Conservation (phyloP, 1,140 invertebrate species). For the Episyrphus balteatus region DNA sequence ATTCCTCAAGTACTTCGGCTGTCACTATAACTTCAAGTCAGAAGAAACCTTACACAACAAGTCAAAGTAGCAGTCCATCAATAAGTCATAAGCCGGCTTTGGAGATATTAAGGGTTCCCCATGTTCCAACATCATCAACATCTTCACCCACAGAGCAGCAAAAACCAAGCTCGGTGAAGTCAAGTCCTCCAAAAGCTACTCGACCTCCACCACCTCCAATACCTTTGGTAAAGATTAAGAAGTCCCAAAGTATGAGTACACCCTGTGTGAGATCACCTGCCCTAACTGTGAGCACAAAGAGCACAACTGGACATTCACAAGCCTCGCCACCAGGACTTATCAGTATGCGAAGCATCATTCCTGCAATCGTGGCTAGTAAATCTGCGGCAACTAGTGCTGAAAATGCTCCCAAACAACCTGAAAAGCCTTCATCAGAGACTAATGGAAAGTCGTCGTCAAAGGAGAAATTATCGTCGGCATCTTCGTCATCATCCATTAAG, state of each 20-base stretch:
- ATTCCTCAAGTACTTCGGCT: background rate
- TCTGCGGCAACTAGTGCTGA: background rate
- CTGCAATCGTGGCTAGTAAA: constrained; percentile 20
- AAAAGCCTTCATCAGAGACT: background rate
- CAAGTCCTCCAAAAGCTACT: constrained; percentile 1
- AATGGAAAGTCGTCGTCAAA: constrained; percentile 5
- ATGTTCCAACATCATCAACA: background rate
- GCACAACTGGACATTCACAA: constrained; percentile 19
- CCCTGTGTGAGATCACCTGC: background rate
- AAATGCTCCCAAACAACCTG: too few relatives aligned
- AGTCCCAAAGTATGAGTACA: background rate
- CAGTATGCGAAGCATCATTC: constrained; percentile 20
- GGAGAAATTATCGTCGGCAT: too few relatives aligned
- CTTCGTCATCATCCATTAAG: too few relatives aligned
- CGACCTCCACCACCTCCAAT: constrained; percentile 11
- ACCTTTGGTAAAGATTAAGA: constrained; percentile 11
- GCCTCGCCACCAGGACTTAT: constrained; percentile 27
- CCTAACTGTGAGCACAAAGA: constrained; percentile 5
- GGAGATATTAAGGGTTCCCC: constrained; percentile 22
- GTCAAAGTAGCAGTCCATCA: background rate
- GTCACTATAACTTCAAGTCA: background rate
- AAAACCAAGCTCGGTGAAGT: constrained; percentile 8
- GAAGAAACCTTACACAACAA: background rate
- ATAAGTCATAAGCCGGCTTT: constrained; percentile 12
- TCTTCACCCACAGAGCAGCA: too few relatives aligned